Evolutionary conservation across 2,113 vertebrate genomes (phyloP).

Genomic region (Mesitornis unicolor): DNA sequence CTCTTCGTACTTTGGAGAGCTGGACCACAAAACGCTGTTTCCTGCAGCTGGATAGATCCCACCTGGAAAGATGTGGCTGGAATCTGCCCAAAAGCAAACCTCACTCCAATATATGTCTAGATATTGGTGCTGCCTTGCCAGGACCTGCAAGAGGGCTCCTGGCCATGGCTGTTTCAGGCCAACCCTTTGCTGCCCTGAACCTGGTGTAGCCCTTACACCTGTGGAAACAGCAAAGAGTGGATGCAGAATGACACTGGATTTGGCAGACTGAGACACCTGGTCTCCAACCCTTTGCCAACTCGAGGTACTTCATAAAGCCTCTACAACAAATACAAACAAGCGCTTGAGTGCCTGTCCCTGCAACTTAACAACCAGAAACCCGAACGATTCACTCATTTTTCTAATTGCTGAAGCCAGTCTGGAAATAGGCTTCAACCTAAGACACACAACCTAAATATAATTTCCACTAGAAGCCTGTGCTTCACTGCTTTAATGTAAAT

Average conservation of each 20-base stretch:
- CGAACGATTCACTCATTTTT: background rate
- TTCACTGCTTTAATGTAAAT: background rate
- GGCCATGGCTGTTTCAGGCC: background rate
- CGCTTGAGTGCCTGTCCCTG: background rate
- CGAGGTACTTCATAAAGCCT: background rate
- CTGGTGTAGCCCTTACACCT: background rate
- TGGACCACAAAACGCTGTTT: background rate
- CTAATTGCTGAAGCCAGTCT: background rate
- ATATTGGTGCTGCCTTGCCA: background rate
- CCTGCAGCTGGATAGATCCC: background rate
- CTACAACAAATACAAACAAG: background rate
- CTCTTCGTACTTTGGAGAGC: background rate
- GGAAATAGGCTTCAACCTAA: background rate
- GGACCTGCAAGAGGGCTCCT: background rate
- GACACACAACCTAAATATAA: background rate
- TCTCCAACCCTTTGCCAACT: background rate
- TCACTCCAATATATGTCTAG: background rate
- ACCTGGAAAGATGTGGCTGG: background rate
- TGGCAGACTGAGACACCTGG: background rate
- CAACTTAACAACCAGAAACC: background rate
- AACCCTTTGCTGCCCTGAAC: background rate
- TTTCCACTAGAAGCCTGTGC: background rate
- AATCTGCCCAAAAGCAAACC: background rate
- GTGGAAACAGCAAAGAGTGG: background rate
- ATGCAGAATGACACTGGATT: background rate